Evolutionary conservation across 92 coral and sea anemone genomes (phyloP).

Genomic region (Zoanthus solanderi): DNA sequence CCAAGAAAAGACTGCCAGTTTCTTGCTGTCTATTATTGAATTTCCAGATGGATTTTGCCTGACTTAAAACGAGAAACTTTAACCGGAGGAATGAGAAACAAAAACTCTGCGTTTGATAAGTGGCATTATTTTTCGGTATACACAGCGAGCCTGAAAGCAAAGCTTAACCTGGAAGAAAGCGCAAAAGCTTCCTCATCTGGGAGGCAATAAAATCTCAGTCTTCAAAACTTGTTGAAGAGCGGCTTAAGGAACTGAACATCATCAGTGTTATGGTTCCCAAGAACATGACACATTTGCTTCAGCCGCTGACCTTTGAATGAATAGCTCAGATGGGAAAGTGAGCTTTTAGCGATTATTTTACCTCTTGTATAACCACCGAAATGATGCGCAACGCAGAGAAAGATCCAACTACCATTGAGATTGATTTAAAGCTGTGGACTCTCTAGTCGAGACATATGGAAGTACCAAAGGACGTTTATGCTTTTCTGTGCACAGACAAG

Average conservation of each 20-base stretch:
- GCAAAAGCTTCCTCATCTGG: conserved; percentile 62
- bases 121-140: too few species aligned
- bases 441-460: not conserved
- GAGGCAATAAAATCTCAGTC: conserved; percentile 62
- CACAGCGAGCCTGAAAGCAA: too few species aligned
- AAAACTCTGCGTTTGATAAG: too few species aligned
- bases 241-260: conserved; percentile 52
- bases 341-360: conserved; percentile 65
- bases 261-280: conserved; percentile 69
- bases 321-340: conserved; percentile 65
- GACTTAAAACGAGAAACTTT: too few species aligned
- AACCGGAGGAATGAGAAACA: too few species aligned
- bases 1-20: too few species aligned
- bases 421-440: conserved; percentile 59
- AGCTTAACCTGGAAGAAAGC: too few species aligned
- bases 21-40: too few species aligned
- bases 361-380: conserved; percentile 62
- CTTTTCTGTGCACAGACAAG: conserved; percentile 24
- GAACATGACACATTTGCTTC: conserved; percentile 73
- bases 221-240: conserved; percentile 36
- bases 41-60: too few species aligned
- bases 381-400: conserved; percentile 64
- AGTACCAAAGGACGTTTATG: conserved; percentile 1
- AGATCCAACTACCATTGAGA: conserved; percentile 66
- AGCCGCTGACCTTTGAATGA: conserved; percentile 72